A percentile compares a stretch with the other conserved stretches of the same genome.
Evolutionary conservation across 2,888 invertebrate genomes (phyloP).

Genomic region (Andrena praecox): DNA sequence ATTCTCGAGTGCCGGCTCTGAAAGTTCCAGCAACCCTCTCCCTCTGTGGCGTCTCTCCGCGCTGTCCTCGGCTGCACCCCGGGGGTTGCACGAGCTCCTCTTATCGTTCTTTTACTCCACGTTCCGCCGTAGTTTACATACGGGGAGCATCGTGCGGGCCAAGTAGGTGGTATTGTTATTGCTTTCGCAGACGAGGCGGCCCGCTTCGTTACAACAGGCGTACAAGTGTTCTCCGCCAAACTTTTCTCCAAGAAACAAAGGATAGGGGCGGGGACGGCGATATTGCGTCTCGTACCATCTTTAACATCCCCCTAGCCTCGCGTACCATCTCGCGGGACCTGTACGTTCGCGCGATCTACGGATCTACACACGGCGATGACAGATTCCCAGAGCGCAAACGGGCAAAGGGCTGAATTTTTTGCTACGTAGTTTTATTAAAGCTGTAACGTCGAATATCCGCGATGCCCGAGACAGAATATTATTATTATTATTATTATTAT

Average conservation of each 20-base stretch:
- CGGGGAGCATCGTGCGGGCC: conserved; percentile 56
- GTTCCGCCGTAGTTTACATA: conserved; percentile 61
- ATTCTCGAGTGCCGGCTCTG: conserved; percentile 60
- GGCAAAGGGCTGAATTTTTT: not conserved
- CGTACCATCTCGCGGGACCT: not conserved
- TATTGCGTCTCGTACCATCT: conserved; percentile 50
- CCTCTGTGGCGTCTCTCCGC: conserved; percentile 5
- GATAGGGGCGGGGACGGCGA: conserved; percentile 39
- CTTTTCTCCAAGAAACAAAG: conserved; percentile 56
- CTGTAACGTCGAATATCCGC: not conserved
- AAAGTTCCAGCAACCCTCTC: conserved; percentile 43
- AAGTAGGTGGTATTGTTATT: conserved; percentile 74
- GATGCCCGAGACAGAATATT: not conserved
- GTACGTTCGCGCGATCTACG: not conserved
- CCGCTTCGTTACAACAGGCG: conserved; percentile 69
- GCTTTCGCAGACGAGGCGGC: conserved; percentile 70
- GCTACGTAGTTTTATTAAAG: not conserved
- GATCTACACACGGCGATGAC: not conserved
- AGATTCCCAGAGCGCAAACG: not conserved
- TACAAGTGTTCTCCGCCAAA: conserved; percentile 67
- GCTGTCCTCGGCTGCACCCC: conserved; percentile 21
- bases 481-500: too few relatives aligned
- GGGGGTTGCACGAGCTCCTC: conserved; percentile 52
- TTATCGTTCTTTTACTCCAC: conserved; percentile 59
- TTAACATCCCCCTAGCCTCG: conserved; percentile 21